Base-by-base conservation (phyloP, 2,888 invertebrate genomes). In the Acanthosepion pharaonis region DNA sequence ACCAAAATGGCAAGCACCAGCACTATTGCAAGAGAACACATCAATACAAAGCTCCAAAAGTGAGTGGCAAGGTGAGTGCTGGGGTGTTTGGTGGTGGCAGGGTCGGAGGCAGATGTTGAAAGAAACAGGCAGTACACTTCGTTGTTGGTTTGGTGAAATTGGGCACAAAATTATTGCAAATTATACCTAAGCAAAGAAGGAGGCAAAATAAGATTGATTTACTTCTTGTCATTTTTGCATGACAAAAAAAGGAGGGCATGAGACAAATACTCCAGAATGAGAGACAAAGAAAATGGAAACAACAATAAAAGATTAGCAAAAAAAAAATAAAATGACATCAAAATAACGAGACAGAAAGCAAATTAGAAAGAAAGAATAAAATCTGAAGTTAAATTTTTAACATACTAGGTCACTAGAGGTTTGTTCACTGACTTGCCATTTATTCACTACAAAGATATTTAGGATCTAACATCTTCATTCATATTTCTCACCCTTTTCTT, bases 101-200 rank as follows among this genome's bases (percentile, higher is more conserved):
- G 33, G 78, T 55, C 59, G 23, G 59, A 23, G 59, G 23, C 23
- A 20, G 59, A 23, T 20, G 59, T 59, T 78, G 78, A 78, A 78
- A 78, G n/a, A 78, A 78, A 78, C 33, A 78, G 33, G 78, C 78
- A n/a, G n/a, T 59, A 78, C n/a, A 78, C 78, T 33, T 59, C 23
- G 51, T 11, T 51, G 51, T 51, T 51, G n/a, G 78, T 78, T 78
- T 78, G 78, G n/a, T 9, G 78, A 78, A 78, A 78, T 78, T 78
- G n/a, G 78, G 78, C 78, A 78, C 78, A 78, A n/a, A 78, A 78
- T 78, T 78, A 78, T 78, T 78, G 78, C 78, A 78, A 78, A 78
- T 78, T 78, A 78, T 78, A 78, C 78, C 78, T 78, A 15, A 78
- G 78, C 78, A 78, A 78, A 28, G 78, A 78, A 78, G n/a, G 78